Base-by-base conservation (phyloP, 1,140 invertebrate genomes). In the Caerostris darwini region DNA sequence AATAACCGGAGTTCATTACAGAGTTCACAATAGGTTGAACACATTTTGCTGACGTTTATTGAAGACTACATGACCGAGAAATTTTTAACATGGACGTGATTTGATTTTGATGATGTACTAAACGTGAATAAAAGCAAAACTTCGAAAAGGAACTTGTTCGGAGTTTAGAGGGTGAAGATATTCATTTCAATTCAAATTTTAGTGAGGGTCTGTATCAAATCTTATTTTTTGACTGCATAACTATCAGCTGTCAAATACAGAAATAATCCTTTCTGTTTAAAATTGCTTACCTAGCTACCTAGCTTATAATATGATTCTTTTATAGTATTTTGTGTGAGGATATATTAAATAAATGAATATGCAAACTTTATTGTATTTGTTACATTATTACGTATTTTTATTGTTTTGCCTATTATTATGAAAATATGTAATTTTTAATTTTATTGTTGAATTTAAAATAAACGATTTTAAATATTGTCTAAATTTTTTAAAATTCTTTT, bases 21-120 rank as follows among this genome's bases (percentile, higher is more conserved):
- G 34, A 7, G 8, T 5, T 50, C 71, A 77, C 71, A 77, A 77
- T 77, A 17, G 71, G 34, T 10, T 12, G 71, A 77, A 77, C 71
- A 77, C 71, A 77, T 77, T 77, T 77, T 77, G 71, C 34, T 77
- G 71, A 77, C 71, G 34, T 50, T 50, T 77, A 77, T 77, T 77
- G 71, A 77, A 50, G 71, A 77, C 8, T 77, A 77, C 71, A 77
- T 12, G 71, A 3, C 53, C 71, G 19, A 50, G 34, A 53, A 50
- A 12, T 50, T 77, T 12, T 77, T 77, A 34, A 77, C 71, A 77
- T 53, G 71, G 71, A 77, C 71, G 71, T 53, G 71, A 77, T 77
- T 77, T 53, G 71, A 77, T 50, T 77, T 77, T 77, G 71, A 77
- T 77, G 71, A 77, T 7, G 71, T 5, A 34, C 12, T 34, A 12